Evolutionary conservation across 2,888 invertebrate species (phyloP), one percentile per base, ranked within the genome.

Genomic region (Oxyteleia sp.): DNA sequence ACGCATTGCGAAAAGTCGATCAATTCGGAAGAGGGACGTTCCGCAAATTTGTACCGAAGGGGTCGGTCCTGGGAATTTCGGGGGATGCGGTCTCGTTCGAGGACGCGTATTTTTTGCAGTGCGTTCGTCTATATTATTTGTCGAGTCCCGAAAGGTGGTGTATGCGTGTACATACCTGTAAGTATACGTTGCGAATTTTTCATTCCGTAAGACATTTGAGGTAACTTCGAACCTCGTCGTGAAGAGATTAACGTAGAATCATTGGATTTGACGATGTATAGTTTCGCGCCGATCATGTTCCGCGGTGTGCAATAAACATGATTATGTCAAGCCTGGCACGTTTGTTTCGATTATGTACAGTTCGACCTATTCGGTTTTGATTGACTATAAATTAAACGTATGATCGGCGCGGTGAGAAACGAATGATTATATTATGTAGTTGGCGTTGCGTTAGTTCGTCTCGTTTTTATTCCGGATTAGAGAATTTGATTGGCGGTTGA

Each of bases 121-220:
- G 55, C 72, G 59, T 45, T 72, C 49, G 75, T 66, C 74, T 68
- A 49, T 57, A 68, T 78, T 74, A 68, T 63, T 78, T 78, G 45
- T 72, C 41, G 26, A 78, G 72, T 63, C 55, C 78, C 49, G 68
- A 74, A n/a, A 63, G 74, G 68, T 74, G 63, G 61, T 78, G 68
- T 83, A 72, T 61, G 64, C 72, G 76, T 82, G 55, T 66, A 78
- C 74, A 78, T 78, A 76, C 16, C 18, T 74, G 68, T 81, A 81
- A 68, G 53, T 69, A 81, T 75, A 26, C 68, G 61, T 81, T 66
- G 38, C 57, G 59, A 47, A 63, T 72, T 71, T 71, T 26, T 68
- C 59, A 66, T 80, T 80, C 26, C 26, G 20, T 49, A 10, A 72
- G 35, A 71, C 63, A 38, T 51, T 61, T 53, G 13, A 32, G 20